A percentile compares a stretch with the other conserved stretches of the same genome.
phyloP scores from a whole-genome alignment of 2,113 vertebrate species.

The Meriones unguiculatus region DNA sequence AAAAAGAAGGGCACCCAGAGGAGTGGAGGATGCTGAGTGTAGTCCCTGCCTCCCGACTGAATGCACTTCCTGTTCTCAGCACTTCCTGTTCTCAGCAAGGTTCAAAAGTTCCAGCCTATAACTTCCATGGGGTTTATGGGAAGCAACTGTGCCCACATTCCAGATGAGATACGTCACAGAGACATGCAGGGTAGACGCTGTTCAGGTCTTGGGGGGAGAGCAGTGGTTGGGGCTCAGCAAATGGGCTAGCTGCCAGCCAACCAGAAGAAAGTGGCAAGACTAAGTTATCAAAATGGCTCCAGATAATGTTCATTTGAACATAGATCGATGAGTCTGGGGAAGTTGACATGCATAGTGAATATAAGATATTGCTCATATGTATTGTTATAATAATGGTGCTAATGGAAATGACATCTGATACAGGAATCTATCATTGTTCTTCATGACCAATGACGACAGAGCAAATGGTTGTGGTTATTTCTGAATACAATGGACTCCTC shows the following conservation, averaged over 20 bases:
- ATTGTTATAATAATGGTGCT: slow-evolving; percentile 1
- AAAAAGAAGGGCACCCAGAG: not conserved
- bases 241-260: not conserved
- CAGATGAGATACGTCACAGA: not conserved
- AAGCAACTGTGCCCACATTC: not conserved
- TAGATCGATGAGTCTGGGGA: not conserved
- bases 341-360: not conserved
- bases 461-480: not conserved
- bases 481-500: not conserved
- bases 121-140: not conserved
- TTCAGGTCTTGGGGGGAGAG: not conserved
- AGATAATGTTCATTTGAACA: not conserved
- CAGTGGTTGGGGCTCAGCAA: not conserved
- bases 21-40: not conserved
- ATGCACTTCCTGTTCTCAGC: not conserved
- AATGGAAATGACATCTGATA: slow-evolving; percentile 2
- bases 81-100: not conserved
- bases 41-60: not conserved
- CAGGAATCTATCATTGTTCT: not conserved
- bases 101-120: not conserved
- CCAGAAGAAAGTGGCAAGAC: not conserved
- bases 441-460: not conserved
- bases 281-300: not conserved
- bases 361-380: not conserved
- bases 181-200: not conserved